Percentiles rank a stretch among this genome's conserved stretches.
These are phyloP conservation scores for Bibio marci DNA, from an alignment of 2,888 invertebrate genomes.

Conservation along the genomic window DNA sequence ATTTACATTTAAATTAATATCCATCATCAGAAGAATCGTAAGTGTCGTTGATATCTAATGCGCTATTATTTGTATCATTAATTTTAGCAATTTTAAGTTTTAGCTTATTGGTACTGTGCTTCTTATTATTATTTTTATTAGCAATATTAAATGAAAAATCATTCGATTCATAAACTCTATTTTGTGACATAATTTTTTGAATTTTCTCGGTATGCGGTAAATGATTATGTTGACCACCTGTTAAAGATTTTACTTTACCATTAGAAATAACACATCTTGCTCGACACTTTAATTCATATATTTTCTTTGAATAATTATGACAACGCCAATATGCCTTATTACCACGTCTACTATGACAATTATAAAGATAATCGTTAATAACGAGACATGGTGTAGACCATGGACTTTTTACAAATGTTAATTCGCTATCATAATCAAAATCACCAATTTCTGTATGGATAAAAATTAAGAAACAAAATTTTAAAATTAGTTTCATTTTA, in stretches of 20 bases:
- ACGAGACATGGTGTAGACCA: slow-evolving; percentile 30
- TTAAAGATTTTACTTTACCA: slow-evolving; percentile 23
- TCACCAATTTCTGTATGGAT: neutral
- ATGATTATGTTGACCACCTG: slow-evolving; percentile 28
- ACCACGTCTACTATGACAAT: slow-evolving; percentile 28
- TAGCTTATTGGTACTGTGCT: too few relatives aligned
- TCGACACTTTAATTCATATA: slow-evolving; percentile 24
- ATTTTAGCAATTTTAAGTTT: too few relatives aligned
- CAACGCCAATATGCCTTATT: slow-evolving; percentile 29
- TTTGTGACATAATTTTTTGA: too few relatives aligned
- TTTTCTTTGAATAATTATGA: slow-evolving; percentile 29
- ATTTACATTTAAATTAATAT: too few relatives aligned
- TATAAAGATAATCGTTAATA: slow-evolving; percentile 25
- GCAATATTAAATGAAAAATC: too few relatives aligned
- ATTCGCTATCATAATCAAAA: slow-evolving; percentile 6
- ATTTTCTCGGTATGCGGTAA: slow-evolving; percentile 27
- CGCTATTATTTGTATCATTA: too few relatives aligned
- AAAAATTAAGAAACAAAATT: slow-evolving; percentile 1
- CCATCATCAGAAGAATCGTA: too few relatives aligned
- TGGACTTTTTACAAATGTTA: slow-evolving; percentile 27
- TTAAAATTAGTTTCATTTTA: too few relatives aligned
- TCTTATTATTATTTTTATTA: too few relatives aligned
- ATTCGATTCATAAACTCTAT: too few relatives aligned
- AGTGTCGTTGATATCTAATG: too few relatives aligned
- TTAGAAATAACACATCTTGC: slow-evolving; percentile 28